Evolutionary conservation across 2,888 invertebrate species (phyloP).

Genomic region (Pammene aurita): DNA sequence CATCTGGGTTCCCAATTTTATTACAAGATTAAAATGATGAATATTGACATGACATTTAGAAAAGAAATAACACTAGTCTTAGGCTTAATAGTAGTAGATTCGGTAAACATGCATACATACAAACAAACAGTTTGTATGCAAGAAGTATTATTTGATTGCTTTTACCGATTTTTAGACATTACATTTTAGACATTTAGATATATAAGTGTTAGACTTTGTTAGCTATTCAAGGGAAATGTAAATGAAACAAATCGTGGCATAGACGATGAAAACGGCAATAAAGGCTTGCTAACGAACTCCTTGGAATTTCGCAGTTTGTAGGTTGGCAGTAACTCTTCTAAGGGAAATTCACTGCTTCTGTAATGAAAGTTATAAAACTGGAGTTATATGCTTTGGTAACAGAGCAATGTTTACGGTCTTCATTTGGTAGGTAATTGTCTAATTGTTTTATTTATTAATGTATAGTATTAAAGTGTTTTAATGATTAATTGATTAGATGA

Average conservation of each 20-base stretch:
- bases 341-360: slow-evolving; percentile 39
- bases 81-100: too few species aligned
- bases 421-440: background rate
- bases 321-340: slow-evolving; percentile 31
- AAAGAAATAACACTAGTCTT: too few species aligned
- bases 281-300: slow-evolving; percentile 35
- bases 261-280: slow-evolving; percentile 34
- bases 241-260: slow-evolving; percentile 22
- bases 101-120: too few species aligned
- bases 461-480: background rate
- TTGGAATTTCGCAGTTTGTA: slow-evolving; percentile 37
- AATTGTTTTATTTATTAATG: background rate
- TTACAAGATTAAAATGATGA: slow-evolving; percentile 5
- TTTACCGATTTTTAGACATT: too few species aligned
- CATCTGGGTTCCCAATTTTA: slow-evolving; percentile 37
- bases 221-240: slow-evolving; percentile 10
- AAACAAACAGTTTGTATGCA: too few species aligned
- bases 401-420: background rate
- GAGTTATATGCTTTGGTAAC: slow-evolving; percentile 11
- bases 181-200: too few species aligned
- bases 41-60: background rate
- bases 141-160: too few species aligned
- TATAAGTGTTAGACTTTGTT: slow-evolving; percentile 13
- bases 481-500: too few species aligned
- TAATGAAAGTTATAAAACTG: slow-evolving; percentile 35